Conservation (phyloP, 1,140 invertebrate genomes). For the Aphidius gifuensis region DNA sequence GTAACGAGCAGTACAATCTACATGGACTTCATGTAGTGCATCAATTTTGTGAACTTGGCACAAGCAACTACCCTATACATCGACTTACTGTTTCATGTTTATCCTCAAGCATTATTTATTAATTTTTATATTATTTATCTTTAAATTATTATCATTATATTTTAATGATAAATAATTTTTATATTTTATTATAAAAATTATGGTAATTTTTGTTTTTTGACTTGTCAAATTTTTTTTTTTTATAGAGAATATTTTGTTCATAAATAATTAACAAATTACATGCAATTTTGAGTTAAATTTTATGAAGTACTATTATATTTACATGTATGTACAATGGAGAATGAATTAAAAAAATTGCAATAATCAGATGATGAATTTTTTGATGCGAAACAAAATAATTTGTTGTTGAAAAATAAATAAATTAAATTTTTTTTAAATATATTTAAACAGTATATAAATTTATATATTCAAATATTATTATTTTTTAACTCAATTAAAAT, state of each 20-base stretch:
- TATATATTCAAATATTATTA: too few species aligned
- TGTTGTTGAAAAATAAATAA: too few species aligned
- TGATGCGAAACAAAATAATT: too few species aligned
- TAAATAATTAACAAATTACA: not conserved
- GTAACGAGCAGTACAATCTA: slow-evolving; percentile 24
- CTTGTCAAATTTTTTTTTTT: not conserved
- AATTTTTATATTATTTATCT: not conserved
- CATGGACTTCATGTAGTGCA: slow-evolving; percentile 11
- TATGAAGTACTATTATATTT: too few species aligned
- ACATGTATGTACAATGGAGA: too few species aligned
- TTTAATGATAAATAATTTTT: not conserved
- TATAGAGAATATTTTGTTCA: not conserved
- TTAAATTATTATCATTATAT: not conserved
- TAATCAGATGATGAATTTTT: too few species aligned
- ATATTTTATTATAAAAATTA: not conserved
- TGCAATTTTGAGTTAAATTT: too few species aligned
- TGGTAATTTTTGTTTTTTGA: not conserved
- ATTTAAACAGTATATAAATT: too few species aligned
- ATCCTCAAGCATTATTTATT: not conserved
- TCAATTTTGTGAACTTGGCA: slow-evolving; percentile 14
- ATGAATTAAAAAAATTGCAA: too few species aligned
- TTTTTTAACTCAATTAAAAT: too few species aligned
- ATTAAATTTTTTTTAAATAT: too few species aligned
- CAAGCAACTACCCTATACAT: slow-evolving; percentile 1
- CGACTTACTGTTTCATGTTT: not conserved